Conservation (phyloP, 2,797 vertebrate genomes). For the Cynodonichthys magdalenae region DNA sequence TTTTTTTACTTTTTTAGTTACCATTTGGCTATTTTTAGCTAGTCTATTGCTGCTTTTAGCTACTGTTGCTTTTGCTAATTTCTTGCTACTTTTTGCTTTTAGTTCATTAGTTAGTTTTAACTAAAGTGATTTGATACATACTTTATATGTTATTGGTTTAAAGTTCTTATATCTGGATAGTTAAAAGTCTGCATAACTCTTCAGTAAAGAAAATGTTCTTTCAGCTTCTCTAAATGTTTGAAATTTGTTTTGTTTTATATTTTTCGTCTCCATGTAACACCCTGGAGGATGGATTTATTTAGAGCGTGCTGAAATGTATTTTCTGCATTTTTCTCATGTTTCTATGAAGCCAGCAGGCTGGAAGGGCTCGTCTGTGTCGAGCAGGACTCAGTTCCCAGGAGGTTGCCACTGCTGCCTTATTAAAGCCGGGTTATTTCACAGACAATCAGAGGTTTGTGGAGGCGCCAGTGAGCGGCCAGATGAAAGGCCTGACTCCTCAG, state of each 20-base stretch:
- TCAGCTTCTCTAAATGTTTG: not conserved
- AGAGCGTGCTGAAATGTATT: conserved; percentile 16
- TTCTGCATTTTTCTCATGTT: conserved; percentile 10
- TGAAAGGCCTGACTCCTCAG: conserved; percentile 85
- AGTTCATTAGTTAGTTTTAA: too few species aligned
- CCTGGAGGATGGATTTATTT: conserved; percentile 18
- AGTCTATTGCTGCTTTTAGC: too few species aligned
- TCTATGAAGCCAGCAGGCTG: conserved; percentile 34
- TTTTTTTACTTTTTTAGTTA: too few species aligned
- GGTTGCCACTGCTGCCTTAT: conserved; percentile 75
- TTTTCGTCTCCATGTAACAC: not conserved
- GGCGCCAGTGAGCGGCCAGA: conserved; percentile 86
- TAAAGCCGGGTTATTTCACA: conserved; percentile 85
- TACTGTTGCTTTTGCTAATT: too few species aligned
- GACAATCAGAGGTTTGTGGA: conserved; percentile 86
- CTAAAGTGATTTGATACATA: too few species aligned
- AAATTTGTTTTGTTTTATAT: not conserved
- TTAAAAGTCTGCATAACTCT: too few species aligned
- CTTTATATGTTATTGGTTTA: too few species aligned
- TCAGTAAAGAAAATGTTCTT: not conserved
- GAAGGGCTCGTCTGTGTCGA: conserved; percentile 40
- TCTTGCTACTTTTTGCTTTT: too few species aligned
- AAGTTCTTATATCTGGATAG: too few species aligned
- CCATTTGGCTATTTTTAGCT: too few species aligned
- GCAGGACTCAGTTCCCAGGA: conserved; percentile 74